Base-by-base conservation (phyloP, 1,140 invertebrate species). In the Magallana ariakensis region DNA sequence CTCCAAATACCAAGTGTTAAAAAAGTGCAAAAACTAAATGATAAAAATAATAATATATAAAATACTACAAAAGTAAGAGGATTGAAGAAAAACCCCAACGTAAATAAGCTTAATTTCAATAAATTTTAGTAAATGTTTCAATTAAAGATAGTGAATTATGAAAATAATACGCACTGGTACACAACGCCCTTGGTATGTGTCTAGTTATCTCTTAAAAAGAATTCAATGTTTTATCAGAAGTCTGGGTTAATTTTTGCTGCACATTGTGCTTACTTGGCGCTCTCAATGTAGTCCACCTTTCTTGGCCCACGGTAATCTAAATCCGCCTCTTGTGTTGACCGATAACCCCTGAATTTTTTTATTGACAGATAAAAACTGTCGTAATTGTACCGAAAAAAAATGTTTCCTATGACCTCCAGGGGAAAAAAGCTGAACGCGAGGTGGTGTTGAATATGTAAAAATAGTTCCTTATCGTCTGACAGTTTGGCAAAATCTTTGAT, bases 401-500 rank as follows among this genome's bases (percentile, higher is more conserved):
- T 75, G 26, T 75, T 75, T 75, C 33, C 22, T 75, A 26, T 75
- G 66, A 75, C 22, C 66, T 75, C 66, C 0, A n/a, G 15, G 8
- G 15, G 26, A 10, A 75, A 75, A 26, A 26, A 75, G 66, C 66
- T 13, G 19, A 22, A 26, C 22, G 9, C 22, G 66, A 75, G 26
- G 66, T 75, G 66, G 66, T 26, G 66, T 75, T 75, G 66, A 75
- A 26, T 75, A 26, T 26, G 66, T 75, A 75, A 75, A 75, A 75
- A 75, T 75, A 75, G 26, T 33, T 75, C 15, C 66, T 75, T 75
- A 75, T 75, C 66, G 33, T 46, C 66, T 75, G 66, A 33, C 66
- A 75, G 66, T 75, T 75, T 75, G 66, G 66, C 66, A 75, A 75
- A 75, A 75, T 75, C 66, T 75, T 75, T 33, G 66, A 75, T 75